A percentile compares a stretch with the other conserved stretches of the same genome.
phyloP scores from a whole-genome alignment of 2,113 vertebrate species.

The Acrocephalus kingi region DNA sequence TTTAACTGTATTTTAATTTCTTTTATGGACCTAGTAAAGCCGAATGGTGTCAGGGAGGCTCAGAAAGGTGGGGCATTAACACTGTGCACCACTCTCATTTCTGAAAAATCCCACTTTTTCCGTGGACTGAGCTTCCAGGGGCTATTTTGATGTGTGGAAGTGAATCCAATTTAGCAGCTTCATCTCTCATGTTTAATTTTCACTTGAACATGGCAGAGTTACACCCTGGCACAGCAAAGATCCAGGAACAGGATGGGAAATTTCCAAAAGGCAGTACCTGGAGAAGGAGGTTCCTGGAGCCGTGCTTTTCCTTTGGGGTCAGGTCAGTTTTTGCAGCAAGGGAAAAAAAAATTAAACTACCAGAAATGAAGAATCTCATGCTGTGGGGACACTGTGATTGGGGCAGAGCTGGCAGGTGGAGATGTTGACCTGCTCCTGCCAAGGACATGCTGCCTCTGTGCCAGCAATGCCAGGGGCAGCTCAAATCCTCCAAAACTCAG shows the following conservation, averaged over 20 bases:
- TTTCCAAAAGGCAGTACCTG: background rate
- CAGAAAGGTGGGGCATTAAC: background rate
- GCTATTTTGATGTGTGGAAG: background rate
- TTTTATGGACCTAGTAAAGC: constrained; percentile 44
- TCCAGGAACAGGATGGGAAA: background rate
- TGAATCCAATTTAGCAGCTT: background rate
- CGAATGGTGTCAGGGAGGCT: background rate
- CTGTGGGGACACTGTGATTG: background rate
- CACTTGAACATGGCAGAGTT: constrained; percentile 17
- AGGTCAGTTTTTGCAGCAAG: background rate
- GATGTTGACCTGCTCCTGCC: background rate
- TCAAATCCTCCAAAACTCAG: background rate
- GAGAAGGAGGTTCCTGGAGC: background rate
- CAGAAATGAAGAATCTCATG: background rate
- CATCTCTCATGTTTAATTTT: constrained; percentile 31
- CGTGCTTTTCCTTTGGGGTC: background rate
- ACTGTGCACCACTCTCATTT: background rate
- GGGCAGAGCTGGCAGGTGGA: background rate
- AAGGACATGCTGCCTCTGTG: background rate
- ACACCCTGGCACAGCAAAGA: background rate
- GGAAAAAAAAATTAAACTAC: background rate
- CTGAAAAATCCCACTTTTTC: background rate
- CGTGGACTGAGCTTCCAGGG: background rate
- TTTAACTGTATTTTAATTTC: constrained; percentile 48
- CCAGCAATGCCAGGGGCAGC: accelerated